phyloP scores from a whole-genome alignment of 1,140 invertebrate species.

The Diorhabda carinulata region DNA sequence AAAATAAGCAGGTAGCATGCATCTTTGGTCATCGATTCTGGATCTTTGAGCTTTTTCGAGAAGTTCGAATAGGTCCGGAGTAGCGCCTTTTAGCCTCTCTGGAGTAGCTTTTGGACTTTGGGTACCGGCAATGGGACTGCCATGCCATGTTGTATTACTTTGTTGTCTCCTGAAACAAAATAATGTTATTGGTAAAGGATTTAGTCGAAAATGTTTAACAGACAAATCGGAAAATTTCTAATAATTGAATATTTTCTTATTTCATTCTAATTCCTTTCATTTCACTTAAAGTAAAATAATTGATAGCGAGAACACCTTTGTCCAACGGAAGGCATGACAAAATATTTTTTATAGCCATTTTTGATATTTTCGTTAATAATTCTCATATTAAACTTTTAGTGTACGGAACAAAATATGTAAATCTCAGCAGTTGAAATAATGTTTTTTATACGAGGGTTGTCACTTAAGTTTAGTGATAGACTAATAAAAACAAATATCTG shows the following conservation, averaged over 20 bases:
- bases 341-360: too few species aligned
- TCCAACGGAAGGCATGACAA: too few species aligned
- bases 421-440: too few species aligned
- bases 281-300: too few species aligned
- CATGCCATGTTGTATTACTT: constrained; percentile 49
- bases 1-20: constrained; percentile 83
- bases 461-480: too few species aligned
- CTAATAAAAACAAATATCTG: too few species aligned
- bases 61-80: constrained; percentile 82
- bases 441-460: too few species aligned
- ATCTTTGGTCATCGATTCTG: constrained; percentile 90
- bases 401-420: too few species aligned
- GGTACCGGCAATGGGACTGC: constrained; percentile 45
- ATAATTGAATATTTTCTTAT: background rate
- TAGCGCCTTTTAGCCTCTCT: constrained; percentile 59
- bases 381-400: too few species aligned
- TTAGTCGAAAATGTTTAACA: background rate
- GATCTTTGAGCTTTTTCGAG: constrained; percentile 88
- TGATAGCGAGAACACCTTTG: too few species aligned
- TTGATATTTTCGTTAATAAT: too few species aligned
- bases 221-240: background rate
- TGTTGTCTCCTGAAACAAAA: constrained; percentile 50
- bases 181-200: constrained; percentile 1
- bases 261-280: too few species aligned
- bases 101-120: constrained; percentile 41